Base-by-base conservation (phyloP, 1,140 invertebrate genomes). In the Heliothis subflexa region DNA sequence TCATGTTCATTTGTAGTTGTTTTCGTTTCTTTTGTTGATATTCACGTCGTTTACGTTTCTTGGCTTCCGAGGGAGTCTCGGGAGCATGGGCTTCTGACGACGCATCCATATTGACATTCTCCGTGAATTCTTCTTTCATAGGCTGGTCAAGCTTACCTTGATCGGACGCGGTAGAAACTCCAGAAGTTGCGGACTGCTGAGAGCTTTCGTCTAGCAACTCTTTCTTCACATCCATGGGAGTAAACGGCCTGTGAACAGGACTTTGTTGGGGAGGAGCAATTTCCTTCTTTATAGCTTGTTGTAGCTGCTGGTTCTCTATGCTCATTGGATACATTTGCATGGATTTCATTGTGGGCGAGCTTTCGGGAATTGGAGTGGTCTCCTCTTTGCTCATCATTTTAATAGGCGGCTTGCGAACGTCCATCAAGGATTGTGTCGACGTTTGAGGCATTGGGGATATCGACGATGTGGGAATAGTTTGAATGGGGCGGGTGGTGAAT, bases 11-110 rank as follows among this genome's bases (percentile, higher is more conserved):
- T 88, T 96, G 95, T 89, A 96, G 95, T 86, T 96, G 96, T 68
- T 97, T 95, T 40, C 97, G 95, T 86, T 98, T 98, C 86, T 98
- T 97, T 88, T 98, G 97, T 89, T 98, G 97, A 87, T 98, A 97
- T 88, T 98, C 97, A 59, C 97, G 95, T 47, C 98, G 95, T 89
- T 98, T 98, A 75, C 97, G 93, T 90, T 97, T 98, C 81, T 98
- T 97, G 49, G 97, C 95, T 95, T 97, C 97, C 10, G 92, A 90
- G 21, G 93, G 93, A 28, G 97, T 95, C 95, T 97, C 97, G 10
- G 92, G 87, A 5, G 91, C 89, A 81, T 94, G 93, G 14, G 88
- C 88, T 74, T 93, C 93, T 11, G 88, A 91, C 0, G 88, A 87
- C 11, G 86, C 81, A 78, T 93, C 92, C 87, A 93, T 92, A 52